Conservation (phyloP, 2,888 invertebrate species). For the Noctua janthina region DNA sequence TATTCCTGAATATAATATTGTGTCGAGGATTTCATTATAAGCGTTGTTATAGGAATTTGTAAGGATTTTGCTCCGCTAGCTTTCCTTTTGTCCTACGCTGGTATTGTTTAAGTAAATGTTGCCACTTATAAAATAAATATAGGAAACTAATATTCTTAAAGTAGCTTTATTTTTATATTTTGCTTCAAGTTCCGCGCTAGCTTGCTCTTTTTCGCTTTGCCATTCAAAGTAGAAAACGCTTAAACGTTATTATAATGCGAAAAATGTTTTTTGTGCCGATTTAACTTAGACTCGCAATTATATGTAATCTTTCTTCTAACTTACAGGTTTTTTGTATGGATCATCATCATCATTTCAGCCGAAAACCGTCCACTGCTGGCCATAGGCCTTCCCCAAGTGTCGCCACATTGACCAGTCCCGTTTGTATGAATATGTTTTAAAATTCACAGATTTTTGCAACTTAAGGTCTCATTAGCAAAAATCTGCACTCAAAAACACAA, state of each 20-base stretch:
- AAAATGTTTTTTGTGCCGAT: neutral
- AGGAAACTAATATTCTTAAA: constrained; percentile 44
- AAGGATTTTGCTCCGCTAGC: constrained; percentile 44
- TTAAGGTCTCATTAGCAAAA: too few species aligned
- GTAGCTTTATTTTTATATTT: constrained; percentile 17
- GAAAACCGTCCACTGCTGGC: too few species aligned
- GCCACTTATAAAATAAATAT: constrained; percentile 50
- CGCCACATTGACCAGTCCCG: too few species aligned
- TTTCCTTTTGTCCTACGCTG: constrained; percentile 40
- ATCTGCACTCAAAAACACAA: too few species aligned
- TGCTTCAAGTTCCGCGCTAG: neutral
- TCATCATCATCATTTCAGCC: too few species aligned
- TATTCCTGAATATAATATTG: constrained; percentile 50
- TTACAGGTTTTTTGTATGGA: neutral
- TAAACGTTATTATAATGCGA: neutral
- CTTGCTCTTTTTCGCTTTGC: neutral
- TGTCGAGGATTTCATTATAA: constrained; percentile 56
- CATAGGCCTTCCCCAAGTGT: too few species aligned
- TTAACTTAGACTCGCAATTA: neutral
- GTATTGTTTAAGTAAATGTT: constrained; percentile 52
- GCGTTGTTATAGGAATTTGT: constrained; percentile 61
- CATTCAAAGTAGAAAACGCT: neutral
- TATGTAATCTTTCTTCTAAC: neutral
- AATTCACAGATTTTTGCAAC: too few species aligned
- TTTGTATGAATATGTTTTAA: neutral